Base-by-base conservation (phyloP, 37 sponge, comb jelly and placozoan species). In the Mnemiopsis leidyi region DNA sequence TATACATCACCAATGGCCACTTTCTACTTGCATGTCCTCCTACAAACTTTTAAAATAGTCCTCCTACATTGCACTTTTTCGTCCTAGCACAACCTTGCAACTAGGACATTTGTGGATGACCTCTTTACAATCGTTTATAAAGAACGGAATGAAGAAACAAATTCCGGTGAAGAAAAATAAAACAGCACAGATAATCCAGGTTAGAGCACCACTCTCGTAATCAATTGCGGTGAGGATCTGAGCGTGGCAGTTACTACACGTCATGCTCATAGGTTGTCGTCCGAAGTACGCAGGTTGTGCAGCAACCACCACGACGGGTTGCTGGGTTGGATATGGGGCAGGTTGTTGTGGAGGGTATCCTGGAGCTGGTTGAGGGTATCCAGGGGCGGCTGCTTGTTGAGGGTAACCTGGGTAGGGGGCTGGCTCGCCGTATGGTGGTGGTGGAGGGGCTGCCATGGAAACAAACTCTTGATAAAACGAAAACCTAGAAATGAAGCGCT, bases 71-170 rank as follows among this genome's bases (percentile, higher is more conserved):
- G n/a, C n/a, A n/a, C n/a, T n/a, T n/a, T n/a, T n/a, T n/a, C 68
- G 9, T 3, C 73, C 73, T 5, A 71, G 23, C 29, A 29, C 23
- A 23, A 30, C 73, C 25, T 71, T 71, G 25, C 73, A 71, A 23
- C 2, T n/a, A 7, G 73, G 73, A 30, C 73, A 71, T 3, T 3
- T 71, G 73, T 71, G 73, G 25, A 71, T 30, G 73, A 30, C 73
- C 23, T 71, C 73, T 18, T 71, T 71, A 25, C 23, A 3, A 18
- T 25, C 16, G 73, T 71, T 30, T 5, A 71, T 71, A 3, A 71
- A 30, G 73, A 71, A 71, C 21, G 73, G 73, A 71, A 71, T 71
- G 73, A 71, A 71, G 25, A 3, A 71, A 18, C 73, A 71, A 30
- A 71, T n/a, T 5, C 16, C 25, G 26, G 73, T 71, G 25, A 23